phyloP scores from a whole-genome alignment of 2,888 invertebrate species.

The Pheosia tremula region DNA sequence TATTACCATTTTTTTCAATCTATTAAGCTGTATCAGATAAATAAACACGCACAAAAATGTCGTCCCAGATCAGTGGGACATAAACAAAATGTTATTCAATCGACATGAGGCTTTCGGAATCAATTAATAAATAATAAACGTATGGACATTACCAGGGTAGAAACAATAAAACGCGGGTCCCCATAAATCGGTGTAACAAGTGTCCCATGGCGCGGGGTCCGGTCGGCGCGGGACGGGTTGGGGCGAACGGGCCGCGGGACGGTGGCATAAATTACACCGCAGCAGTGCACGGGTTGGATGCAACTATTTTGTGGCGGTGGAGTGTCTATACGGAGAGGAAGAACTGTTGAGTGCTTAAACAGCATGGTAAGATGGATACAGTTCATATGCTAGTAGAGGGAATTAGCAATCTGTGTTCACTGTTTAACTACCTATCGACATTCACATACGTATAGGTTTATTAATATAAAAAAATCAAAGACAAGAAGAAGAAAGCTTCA shows the following conservation, averaged over 20 bases:
- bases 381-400: too few species aligned
- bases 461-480: too few species aligned
- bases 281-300: conserved; percentile 22
- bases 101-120: conserved; percentile 50
- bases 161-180: conserved; percentile 52
- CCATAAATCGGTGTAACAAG: conserved; percentile 64
- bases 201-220: conserved; percentile 53
- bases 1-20: conserved; percentile 36
- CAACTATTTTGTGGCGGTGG: conserved; percentile 23
- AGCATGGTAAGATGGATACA: too few species aligned
- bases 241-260: conserved; percentile 37
- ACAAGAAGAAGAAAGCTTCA: too few species aligned
- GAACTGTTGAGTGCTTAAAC: too few species aligned
- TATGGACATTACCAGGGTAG: conserved; percentile 45
- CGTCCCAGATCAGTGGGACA: conserved; percentile 23
- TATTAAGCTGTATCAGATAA: conserved; percentile 43
- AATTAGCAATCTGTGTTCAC: too few species aligned
- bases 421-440: too few species aligned
- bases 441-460: too few species aligned
- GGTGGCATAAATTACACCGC: conserved; percentile 59
- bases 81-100: conserved; percentile 49
- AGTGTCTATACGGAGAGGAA: conserved; percentile 15
- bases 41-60: conserved; percentile 35
- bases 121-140: conserved; percentile 74
- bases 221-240: conserved; percentile 24